phyloP scores from a whole-genome alignment of 1,140 invertebrate genomes.

The Heliconius hewitsoni region DNA sequence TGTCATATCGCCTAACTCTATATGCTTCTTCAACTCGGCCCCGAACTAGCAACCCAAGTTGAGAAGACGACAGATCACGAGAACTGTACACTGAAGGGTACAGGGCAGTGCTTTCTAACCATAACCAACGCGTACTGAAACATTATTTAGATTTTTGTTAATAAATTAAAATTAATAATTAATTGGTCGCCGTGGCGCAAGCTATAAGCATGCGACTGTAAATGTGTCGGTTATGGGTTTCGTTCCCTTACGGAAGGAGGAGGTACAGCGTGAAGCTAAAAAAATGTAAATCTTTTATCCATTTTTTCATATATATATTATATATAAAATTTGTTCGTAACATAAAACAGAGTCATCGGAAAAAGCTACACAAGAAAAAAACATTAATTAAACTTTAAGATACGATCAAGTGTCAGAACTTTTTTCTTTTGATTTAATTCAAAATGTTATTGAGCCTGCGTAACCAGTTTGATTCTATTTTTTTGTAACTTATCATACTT shows the following conservation, averaged over 20 bases:
- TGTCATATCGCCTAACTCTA: slow-evolving; percentile 73
- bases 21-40: slow-evolving; percentile 84
- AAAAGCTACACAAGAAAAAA: not conserved
- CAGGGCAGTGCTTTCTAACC: slow-evolving; percentile 82
- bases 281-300: too few relatives aligned
- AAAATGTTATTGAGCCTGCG: not conserved
- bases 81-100: slow-evolving; percentile 87
- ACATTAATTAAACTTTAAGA: not conserved
- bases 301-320: too few relatives aligned
- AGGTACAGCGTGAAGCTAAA: too few relatives aligned
- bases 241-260: too few relatives aligned
- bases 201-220: too few relatives aligned
- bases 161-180: too few relatives aligned
- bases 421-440: not conserved
- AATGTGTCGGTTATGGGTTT: not conserved
- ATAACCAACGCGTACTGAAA: slow-evolving; percentile 87
- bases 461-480: not conserved
- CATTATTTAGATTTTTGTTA: not conserved
- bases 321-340: too few relatives aligned
- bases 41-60: slow-evolving; percentile 82
- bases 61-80: slow-evolving; percentile 62
- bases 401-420: not conserved
- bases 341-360: not conserved
- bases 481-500: too few relatives aligned
- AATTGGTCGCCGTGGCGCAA: too few relatives aligned